Conservation (phyloP, 2,797 vertebrate species). For the Rhynchonycteris naso region DNA sequence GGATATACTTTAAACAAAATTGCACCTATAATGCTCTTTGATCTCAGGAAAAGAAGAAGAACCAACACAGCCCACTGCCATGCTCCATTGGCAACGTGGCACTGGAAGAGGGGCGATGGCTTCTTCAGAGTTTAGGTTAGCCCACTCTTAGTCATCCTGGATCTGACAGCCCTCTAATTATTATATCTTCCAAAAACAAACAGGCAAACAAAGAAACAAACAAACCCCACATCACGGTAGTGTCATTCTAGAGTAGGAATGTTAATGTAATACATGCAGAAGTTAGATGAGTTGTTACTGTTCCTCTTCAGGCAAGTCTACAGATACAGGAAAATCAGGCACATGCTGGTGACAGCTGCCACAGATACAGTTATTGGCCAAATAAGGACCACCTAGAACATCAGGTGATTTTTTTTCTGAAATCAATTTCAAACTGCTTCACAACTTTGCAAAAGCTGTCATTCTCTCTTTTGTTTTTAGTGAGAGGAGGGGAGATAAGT, state of each 20-base stretch:
- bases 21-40: rapidly evolving
- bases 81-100: rapidly evolving
- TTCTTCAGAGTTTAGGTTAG: neutral
- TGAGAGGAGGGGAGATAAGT: too few relatives aligned
- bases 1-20: neutral
- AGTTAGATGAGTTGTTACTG: neutral
- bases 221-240: too few relatives aligned
- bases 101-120: neutral
- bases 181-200: neutral
- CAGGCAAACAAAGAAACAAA: neutral
- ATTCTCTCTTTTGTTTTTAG: neutral
- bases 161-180: neutral
- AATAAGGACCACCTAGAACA: neutral
- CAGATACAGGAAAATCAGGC: neutral
- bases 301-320: neutral
- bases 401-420: neutral
- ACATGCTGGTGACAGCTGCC: neutral
- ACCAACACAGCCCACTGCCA: too few relatives aligned
- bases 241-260: neutral
- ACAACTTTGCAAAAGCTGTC: neutral
- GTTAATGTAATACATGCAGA: too few relatives aligned
- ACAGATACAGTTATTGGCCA: neutral
- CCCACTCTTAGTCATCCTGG: neutral
- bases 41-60: neutral
- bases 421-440: neutral